Conservation (phyloP, 2,888 invertebrate genomes). For the Auanema sp. region DNA sequence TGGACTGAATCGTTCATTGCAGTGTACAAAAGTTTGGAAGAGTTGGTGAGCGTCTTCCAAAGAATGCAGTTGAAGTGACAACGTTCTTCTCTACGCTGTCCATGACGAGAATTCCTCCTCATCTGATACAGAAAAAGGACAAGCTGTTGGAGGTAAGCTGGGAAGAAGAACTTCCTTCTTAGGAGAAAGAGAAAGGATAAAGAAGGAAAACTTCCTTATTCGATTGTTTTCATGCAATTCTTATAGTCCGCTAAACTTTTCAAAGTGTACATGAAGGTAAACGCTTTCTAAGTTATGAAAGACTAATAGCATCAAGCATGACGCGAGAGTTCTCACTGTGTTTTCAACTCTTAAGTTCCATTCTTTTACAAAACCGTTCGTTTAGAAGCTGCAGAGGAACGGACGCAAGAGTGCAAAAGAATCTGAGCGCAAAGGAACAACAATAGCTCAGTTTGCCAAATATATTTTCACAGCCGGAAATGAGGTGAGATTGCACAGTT, state of each 20-base stretch:
- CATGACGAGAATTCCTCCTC: conserved; percentile 12
- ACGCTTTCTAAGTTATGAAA: conserved; percentile 1
- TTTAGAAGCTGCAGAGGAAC: too few species aligned
- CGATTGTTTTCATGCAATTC: background rate
- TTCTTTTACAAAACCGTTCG: too few species aligned
- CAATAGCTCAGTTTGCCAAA: conserved; percentile 20
- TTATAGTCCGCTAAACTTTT: conserved; percentile 18
- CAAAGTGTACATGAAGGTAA: conserved; percentile 12
- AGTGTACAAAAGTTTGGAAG: conserved; percentile 65
- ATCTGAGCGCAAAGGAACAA: conserved; percentile 7
- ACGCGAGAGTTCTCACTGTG: too few species aligned
- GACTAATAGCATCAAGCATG: too few species aligned
- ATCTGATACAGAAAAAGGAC: conserved; percentile 16
- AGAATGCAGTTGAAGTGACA: conserved; percentile 29
- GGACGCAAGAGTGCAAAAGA: too few species aligned
- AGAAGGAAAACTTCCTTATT: background rate
- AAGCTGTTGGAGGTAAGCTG: conserved; percentile 19
- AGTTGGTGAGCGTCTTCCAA: conserved; percentile 55
- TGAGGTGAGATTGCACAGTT: conserved; percentile 8
- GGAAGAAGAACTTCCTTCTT: too few species aligned
- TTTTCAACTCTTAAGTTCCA: too few species aligned
- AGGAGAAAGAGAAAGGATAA: background rate
- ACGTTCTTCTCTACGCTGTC: conserved; percentile 10
- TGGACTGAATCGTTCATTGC: background rate
- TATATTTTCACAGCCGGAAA: conserved; percentile 21